Base-by-base conservation (phyloP, 2,888 invertebrate species). In the Sphaerophoria rueppellii region DNA sequence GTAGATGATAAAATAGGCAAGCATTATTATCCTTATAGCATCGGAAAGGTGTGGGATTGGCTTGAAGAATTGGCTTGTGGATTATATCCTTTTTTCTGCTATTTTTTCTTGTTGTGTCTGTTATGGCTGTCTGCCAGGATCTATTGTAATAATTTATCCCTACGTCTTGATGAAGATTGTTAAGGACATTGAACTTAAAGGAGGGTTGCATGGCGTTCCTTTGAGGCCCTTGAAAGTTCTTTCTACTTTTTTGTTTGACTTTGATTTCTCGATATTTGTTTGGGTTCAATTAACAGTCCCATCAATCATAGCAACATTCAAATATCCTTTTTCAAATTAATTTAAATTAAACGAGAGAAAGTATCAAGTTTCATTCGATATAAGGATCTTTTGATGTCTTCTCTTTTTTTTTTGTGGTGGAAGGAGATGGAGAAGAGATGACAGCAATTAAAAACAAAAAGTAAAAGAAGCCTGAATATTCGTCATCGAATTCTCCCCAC, bases 351-450 rank as follows among this genome's bases (percentile, higher is more conserved):
- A 6, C 37, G 24, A 55, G 43, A 55, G 70, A 57, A 46, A 57
- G 70, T 73, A 78, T 78, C 65, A 70, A 70, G 65, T 78, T 60
- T 54, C 82, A 78, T 74, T 70, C 71, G 24, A 24, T 24, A 24
- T 24, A 82, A 74, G 73, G 58, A 70, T 74, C 73, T 40, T 40
- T 43, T 24, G 24, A 24, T 24, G 24, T 24, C 2, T 24, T 24
- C 24, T 24, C 1, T 24, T 24, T 24, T 24, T 24, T 2, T 24
- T 24, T 24, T 24, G 1, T 24, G 24, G 24, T 24, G 24, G 24
- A 24, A 24, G 24, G 24, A 24, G 24, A 2, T 24, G 24, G 24
- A 24, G 24, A 24, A 24, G 24, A 24, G 24, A 24, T 24, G 37
- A 34, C 34, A 48, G 37, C 77, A 63, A 61, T 55, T 57, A 69